Conservation (phyloP, 2,797 vertebrate species). For the Ptychobarbus kaznakovi region DNA sequence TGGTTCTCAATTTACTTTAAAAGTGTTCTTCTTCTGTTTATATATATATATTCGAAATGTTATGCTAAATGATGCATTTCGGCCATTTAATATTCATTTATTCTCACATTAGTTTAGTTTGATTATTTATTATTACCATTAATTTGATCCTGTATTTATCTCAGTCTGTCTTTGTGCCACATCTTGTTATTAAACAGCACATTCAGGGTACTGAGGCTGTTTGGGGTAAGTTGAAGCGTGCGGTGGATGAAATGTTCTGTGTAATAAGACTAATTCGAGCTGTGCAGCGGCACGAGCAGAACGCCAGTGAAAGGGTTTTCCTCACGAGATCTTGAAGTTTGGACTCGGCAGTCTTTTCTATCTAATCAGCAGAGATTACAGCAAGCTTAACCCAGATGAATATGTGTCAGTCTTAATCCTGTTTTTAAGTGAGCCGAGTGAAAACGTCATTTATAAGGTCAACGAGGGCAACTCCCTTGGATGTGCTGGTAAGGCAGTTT, state of each 20-base stretch:
- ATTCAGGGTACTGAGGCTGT: neutral
- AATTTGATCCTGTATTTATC: neutral
- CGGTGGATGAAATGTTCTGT: neutral
- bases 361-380: constrained; percentile 46
- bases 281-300: constrained; percentile 18
- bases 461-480: neutral
- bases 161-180: neutral
- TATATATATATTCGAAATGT: too few relatives aligned
- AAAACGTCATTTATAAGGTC: constrained; percentile 44
- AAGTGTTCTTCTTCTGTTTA: too few relatives aligned
- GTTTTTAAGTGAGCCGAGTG: constrained; percentile 32
- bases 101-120: neutral
- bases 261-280: constrained; percentile 20
- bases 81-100: neutral
- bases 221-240: neutral
- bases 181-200: neutral
- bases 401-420: constrained; percentile 63
- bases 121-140: neutral
- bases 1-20: too few relatives aligned
- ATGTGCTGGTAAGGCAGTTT: constrained; percentile 34
- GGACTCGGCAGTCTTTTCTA: constrained; percentile 33
- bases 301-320: neutral
- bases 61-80: neutral
- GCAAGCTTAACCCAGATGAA: constrained; percentile 27
- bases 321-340: constrained; percentile 26